A percentile compares a stretch with the other conserved stretches of the same genome.
Conservation (phyloP, 2,888 invertebrate genomes). For the Dorcus hopei region DNA sequence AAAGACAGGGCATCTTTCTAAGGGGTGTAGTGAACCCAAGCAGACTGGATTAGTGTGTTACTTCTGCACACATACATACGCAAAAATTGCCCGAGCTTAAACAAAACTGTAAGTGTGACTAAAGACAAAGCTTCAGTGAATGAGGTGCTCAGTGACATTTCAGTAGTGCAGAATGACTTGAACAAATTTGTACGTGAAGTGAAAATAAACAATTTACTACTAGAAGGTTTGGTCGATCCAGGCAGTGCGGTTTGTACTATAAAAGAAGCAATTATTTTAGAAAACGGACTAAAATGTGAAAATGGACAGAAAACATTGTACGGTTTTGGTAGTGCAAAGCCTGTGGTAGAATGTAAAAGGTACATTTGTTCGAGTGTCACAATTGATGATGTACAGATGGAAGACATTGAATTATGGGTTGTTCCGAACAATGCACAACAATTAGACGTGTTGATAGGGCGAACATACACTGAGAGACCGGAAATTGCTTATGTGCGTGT, state of each 20-base stretch:
- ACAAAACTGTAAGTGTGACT: too few relatives aligned
- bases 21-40: too few relatives aligned
- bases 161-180: not conserved
- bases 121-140: too few relatives aligned
- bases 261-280: constrained; percentile 18
- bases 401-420: constrained; percentile 21
- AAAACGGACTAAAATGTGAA: not conserved
- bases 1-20: too few relatives aligned
- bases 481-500: constrained; percentile 21
- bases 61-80: too few relatives aligned
- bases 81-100: too few relatives aligned
- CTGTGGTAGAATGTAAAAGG: not conserved
- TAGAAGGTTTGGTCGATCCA: constrained; percentile 17
- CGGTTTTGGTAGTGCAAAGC: not conserved
- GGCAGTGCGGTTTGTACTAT: constrained; percentile 29
- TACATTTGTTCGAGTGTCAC: not conserved
- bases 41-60: too few relatives aligned
- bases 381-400: constrained; percentile 18
- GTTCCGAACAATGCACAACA: constrained; percentile 28
- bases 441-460: constrained; percentile 26
- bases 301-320: constrained; percentile 5
- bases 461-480: constrained; percentile 23
- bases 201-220: not conserved
- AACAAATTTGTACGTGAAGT: not conserved
- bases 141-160: too few relatives aligned